phyloP scores from a whole-genome alignment of 2,888 invertebrate species.

The Salticus scenicus region DNA sequence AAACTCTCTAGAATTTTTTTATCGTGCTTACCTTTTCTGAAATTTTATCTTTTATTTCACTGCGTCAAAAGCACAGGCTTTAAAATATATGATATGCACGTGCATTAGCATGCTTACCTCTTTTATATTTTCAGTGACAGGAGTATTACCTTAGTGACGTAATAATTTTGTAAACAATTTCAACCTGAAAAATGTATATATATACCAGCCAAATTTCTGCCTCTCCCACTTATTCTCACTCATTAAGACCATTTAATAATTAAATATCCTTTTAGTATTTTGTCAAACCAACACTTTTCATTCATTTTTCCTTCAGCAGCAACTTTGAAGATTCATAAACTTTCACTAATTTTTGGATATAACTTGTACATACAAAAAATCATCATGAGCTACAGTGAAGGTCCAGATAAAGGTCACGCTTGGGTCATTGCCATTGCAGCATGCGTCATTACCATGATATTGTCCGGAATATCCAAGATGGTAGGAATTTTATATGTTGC shows the following conservation, averaged over 20 bases:
- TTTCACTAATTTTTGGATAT: no score
- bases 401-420: slow-evolving; percentile 69
- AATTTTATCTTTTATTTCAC: not conserved
- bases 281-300: no score
- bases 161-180: not conserved
- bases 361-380: not conserved
- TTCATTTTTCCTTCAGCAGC: no score
- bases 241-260: not conserved
- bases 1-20: not conserved
- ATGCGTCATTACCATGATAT: slow-evolving; percentile 61
- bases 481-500: slow-evolving; percentile 69
- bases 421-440: slow-evolving; percentile 70
- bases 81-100: not conserved
- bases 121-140: no score
- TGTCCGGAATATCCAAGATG: slow-evolving; percentile 69
- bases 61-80: not conserved
- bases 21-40: not conserved
- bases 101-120: not conserved
- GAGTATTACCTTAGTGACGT: not conserved
- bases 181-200: not conserved
- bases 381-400: slow-evolving; percentile 44
- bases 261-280: no score
- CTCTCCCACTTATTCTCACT: not conserved
- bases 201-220: not conserved
- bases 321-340: no score